Conservation (phyloP, 2,113 vertebrate species). For the Alexandromys fortis region DNA sequence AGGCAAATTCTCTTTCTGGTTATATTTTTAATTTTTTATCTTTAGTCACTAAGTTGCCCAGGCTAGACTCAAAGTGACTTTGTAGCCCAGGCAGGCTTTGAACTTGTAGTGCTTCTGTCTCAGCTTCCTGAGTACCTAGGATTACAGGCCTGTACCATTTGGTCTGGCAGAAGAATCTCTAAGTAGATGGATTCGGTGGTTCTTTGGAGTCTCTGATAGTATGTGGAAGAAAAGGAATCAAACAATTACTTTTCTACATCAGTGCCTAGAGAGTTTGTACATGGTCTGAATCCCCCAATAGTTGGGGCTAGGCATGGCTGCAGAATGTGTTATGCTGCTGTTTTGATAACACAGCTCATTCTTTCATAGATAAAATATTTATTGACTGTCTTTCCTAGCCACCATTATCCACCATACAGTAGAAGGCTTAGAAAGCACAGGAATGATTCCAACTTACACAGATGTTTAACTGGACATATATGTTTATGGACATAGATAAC, state of each 20-base stretch:
- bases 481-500: too few relatives aligned
- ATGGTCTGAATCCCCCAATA: neutral
- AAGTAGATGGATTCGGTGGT: neutral
- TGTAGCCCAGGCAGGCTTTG: neutral
- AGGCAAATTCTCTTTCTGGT: neutral
- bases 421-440: neutral
- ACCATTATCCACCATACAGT: neutral
- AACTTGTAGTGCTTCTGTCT: neutral
- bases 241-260: neutral
- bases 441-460: neutral
- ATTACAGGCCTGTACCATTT: neutral
- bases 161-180: neutral
- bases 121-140: neutral
- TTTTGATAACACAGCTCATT: constrained; percentile 14
- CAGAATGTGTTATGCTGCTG: neutral
- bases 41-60: neutral
- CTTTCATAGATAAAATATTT: neutral
- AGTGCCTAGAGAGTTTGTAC: neutral
- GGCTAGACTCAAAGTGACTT: neutral
- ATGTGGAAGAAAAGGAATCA: neutral
- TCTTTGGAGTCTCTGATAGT: neutral
- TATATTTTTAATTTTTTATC: neutral
- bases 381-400: neutral
- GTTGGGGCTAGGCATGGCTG: neutral
- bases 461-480: too few relatives aligned